These are phyloP conservation scores for Chloroclystis v-ata DNA, from an alignment of 2,888 invertebrate species.

Conservation along the genomic window DNA sequence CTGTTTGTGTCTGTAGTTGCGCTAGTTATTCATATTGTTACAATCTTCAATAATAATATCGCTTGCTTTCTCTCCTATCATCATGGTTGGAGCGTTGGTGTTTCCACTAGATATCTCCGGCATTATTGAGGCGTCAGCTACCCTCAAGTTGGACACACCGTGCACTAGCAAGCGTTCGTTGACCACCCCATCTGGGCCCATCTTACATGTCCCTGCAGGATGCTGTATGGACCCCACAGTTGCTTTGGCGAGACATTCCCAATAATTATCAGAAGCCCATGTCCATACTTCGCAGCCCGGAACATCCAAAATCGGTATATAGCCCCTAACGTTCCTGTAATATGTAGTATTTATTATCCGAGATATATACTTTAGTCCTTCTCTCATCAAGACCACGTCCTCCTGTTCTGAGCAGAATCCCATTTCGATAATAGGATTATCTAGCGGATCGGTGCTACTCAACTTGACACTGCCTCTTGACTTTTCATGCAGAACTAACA, in stretches of 20 bases:
- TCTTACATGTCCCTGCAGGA: slow-evolving; percentile 70
- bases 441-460: slow-evolving; percentile 47
- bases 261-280: slow-evolving; percentile 79
- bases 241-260: slow-evolving; percentile 79
- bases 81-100: slow-evolving; percentile 61
- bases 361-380: slow-evolving; percentile 50
- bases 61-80: slow-evolving; percentile 66
- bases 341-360: slow-evolving; percentile 47
- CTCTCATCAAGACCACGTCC: slow-evolving; percentile 42
- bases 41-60: slow-evolving; percentile 65
- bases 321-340: slow-evolving; percentile 42
- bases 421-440: slow-evolving; percentile 53
- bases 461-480: slow-evolving; percentile 57
- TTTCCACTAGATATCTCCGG: slow-evolving; percentile 60
- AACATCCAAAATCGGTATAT: slow-evolving; percentile 48
- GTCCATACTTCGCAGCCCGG: slow-evolving; percentile 69
- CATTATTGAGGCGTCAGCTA: slow-evolving; percentile 64
- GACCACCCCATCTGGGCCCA: slow-evolving; percentile 69
- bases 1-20: too few species aligned
- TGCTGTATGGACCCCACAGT: slow-evolving; percentile 79
- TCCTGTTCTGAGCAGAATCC: slow-evolving; percentile 49
- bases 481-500: slow-evolving; percentile 51
- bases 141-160: slow-evolving; percentile 47
- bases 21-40: too few species aligned
- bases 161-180: slow-evolving; percentile 55